These are phyloP conservation scores for Odontesthes bonariensis DNA, from an alignment of 2,113 vertebrate genomes.

Conservation along the genomic window DNA sequence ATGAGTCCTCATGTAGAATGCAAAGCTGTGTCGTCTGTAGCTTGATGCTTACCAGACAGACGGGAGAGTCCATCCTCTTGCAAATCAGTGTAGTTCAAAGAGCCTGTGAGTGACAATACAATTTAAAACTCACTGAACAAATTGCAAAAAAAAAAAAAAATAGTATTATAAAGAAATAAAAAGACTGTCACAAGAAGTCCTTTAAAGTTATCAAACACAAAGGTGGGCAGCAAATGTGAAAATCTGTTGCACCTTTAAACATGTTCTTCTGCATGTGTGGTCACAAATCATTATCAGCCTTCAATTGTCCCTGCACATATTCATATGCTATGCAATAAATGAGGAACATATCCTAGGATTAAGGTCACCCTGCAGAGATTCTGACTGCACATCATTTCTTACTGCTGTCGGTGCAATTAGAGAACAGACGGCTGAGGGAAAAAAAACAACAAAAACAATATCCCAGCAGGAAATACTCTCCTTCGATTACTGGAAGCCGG, in stretches of 20 bases:
- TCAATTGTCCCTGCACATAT: constrained; percentile 43
- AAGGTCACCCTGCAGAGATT: constrained; percentile 45
- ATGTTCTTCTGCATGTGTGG: constrained; percentile 6
- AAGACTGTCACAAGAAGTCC: constrained; percentile 9
- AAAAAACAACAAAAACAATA: constrained; percentile 11
- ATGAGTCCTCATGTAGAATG: too few relatives aligned
- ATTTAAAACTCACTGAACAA: not conserved
- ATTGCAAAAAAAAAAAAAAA: not conserved
- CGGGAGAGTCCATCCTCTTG: not conserved
- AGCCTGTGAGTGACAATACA: not conserved
- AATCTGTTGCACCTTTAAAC: constrained; percentile 15
- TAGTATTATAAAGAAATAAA: constrained; percentile 2
- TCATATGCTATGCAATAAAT: constrained; percentile 61
- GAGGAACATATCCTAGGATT: constrained; percentile 49
- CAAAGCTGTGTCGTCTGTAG: not conserved
- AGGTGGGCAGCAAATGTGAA: not conserved
- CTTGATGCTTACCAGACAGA: not conserved
- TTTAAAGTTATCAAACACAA: constrained; percentile 10
- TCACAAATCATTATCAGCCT: constrained; percentile 66
- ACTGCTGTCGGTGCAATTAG: constrained; percentile 20
- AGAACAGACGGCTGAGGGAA: not conserved
- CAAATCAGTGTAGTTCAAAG: not conserved
- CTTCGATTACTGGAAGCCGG: constrained; percentile 27
- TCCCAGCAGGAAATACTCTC: constrained; percentile 40
- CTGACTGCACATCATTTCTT: constrained; percentile 42